Evolutionary conservation across 2,797 vertebrate species (phyloP).

Genomic region (Strix occidentalis): DNA sequence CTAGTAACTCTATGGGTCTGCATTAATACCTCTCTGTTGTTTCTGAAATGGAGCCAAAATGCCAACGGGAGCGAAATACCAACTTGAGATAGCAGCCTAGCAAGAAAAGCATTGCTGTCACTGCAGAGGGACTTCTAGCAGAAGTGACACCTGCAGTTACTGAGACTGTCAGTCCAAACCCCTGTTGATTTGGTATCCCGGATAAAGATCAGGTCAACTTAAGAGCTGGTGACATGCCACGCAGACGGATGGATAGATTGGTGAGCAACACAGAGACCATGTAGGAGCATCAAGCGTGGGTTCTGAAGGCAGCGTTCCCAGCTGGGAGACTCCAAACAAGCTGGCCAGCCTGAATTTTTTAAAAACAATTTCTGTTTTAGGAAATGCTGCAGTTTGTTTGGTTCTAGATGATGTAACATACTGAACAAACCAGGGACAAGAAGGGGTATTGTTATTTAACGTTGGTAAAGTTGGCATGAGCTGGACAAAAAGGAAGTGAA

Average conservation of each 20-base stretch:
- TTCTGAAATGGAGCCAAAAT: neutral
- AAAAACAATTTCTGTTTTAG: neutral
- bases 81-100: neutral
- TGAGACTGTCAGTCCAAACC: conserved; percentile 5
- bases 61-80: neutral
- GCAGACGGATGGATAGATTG: neutral
- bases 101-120: neutral
- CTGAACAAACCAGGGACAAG: neutral
- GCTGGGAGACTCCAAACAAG: conserved; percentile 19
- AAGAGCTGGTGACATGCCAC: neutral
- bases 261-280: neutral
- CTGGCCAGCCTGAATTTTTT: conserved; percentile 14
- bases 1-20: neutral
- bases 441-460: neutral
- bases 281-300: neutral
- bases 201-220: neutral
- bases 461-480: neutral
- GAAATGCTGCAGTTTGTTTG: neutral
- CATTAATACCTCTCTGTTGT: neutral
- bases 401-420: neutral
- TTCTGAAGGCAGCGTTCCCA: neutral
- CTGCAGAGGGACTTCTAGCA: conserved; percentile 3
- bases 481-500: neutral
- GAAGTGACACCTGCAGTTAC: conserved; percentile 14
- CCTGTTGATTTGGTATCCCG: neutral